phyloP scores from a whole-genome alignment of 2,888 invertebrate species.

The Pocota personata region DNA sequence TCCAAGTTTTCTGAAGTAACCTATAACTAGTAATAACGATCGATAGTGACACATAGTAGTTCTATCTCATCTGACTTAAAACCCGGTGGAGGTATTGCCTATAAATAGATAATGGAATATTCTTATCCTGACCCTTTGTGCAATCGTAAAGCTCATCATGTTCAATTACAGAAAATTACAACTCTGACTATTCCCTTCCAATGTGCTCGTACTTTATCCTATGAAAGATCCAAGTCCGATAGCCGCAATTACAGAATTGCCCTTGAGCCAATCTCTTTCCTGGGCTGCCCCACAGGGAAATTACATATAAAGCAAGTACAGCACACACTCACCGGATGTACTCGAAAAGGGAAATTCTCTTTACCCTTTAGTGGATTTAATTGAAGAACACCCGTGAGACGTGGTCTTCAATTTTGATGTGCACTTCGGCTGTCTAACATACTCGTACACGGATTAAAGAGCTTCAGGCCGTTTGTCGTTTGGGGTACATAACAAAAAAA shows the following conservation, averaged over 20 bases:
- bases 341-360: not conserved
- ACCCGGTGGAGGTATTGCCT: not conserved
- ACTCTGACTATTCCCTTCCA: not conserved
- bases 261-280: constrained; percentile 26
- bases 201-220: not conserved
- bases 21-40: not conserved
- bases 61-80: not conserved
- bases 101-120: not conserved
- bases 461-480: not conserved
- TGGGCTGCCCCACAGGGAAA: constrained; percentile 28
- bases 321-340: not conserved
- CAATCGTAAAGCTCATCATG: not conserved
- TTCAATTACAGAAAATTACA: not conserved
- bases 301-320: constrained; percentile 22
- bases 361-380: constrained; percentile 22
- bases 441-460: not conserved
- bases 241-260: constrained; percentile 13
- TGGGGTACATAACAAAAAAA: not conserved
- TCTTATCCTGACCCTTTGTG: not conserved
- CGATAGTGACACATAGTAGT: not conserved
- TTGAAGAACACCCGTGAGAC: constrained; percentile 41
- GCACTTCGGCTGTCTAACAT: not conserved
- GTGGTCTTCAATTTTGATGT: constrained; percentile 21
- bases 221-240: not conserved
- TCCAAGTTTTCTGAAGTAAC: too few relatives aligned